Evolutionary conservation across 2,797 vertebrate species (phyloP).

Genomic region (Phylloscopus collybita): DNA sequence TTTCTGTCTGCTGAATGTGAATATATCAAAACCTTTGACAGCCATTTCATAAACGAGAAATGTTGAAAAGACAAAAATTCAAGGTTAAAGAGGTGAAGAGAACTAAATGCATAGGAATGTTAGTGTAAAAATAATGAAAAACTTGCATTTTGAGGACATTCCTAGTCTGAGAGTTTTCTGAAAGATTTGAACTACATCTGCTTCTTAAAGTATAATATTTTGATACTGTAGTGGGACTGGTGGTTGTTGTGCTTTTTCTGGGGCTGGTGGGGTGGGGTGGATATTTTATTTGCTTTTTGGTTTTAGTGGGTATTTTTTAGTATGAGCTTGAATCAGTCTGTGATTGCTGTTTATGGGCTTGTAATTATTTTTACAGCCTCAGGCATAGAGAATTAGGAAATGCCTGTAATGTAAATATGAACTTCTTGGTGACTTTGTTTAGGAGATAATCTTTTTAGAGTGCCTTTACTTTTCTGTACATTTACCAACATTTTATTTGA

Average conservation of each 20-base stretch:
- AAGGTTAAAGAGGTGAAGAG: neutral
- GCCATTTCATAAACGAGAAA: neutral
- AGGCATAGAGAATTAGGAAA: neutral
- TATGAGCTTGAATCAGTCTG: neutral
- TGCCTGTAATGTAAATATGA: neutral
- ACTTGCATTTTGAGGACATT: neutral
- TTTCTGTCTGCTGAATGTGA: constrained; percentile 67
- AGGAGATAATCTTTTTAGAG: neutral
- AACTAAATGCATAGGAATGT: neutral
- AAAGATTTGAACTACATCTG: neutral
- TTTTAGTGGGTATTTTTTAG: neutral
- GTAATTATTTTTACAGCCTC: neutral
- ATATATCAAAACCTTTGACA: neutral
- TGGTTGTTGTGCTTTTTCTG: neutral
- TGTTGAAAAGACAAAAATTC: constrained; percentile 12
- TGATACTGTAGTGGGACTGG: neutral
- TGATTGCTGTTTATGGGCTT: neutral
- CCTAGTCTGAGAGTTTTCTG: neutral
- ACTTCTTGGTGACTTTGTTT: neutral
- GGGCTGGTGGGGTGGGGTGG: neutral
- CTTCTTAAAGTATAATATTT: neutral
- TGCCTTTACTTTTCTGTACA: neutral
- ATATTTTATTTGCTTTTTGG: neutral
- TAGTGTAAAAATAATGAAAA: neutral
- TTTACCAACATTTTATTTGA: neutral